Conservation (phyloP, 2,797 vertebrate genomes). For the Pantherophis alleghaniensis region DNA sequence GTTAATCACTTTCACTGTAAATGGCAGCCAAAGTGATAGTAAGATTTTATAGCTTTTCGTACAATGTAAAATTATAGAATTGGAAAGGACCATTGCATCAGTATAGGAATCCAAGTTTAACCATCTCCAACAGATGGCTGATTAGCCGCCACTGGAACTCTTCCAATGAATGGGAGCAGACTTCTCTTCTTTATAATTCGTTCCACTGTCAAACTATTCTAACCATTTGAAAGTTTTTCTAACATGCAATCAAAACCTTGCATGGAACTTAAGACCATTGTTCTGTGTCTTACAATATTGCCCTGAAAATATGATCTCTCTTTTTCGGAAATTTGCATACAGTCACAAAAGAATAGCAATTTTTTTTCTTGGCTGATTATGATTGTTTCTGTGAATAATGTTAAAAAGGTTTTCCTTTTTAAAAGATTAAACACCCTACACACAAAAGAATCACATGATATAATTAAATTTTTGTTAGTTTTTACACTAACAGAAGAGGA, state of each 20-base stretch:
- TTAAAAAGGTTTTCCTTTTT: neutral
- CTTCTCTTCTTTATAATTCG: neutral
- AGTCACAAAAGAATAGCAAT: neutral
- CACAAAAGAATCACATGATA: neutral
- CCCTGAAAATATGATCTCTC: neutral
- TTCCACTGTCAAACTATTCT: neutral
- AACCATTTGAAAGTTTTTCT: neutral
- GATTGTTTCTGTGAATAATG: neutral
- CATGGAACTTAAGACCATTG: neutral
- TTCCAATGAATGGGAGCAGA: neutral
- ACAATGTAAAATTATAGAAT: neutral
- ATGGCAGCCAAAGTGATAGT: neutral
- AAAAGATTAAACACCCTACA: neutral
- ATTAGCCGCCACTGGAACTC: neutral
- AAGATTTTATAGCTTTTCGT: neutral
- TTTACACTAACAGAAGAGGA: neutral
- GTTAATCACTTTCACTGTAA: neutral
- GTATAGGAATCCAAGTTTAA: neutral
- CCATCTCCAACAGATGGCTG: neutral
- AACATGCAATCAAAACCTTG: neutral
- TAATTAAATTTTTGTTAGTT: neutral
- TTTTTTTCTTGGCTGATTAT: neutral
- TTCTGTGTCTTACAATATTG: neutral
- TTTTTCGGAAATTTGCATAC: neutral
- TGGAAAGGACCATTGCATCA: neutral